Evolutionary conservation across 2,797 vertebrate species (phyloP).

Genomic region (Cossypha dichroa): DNA sequence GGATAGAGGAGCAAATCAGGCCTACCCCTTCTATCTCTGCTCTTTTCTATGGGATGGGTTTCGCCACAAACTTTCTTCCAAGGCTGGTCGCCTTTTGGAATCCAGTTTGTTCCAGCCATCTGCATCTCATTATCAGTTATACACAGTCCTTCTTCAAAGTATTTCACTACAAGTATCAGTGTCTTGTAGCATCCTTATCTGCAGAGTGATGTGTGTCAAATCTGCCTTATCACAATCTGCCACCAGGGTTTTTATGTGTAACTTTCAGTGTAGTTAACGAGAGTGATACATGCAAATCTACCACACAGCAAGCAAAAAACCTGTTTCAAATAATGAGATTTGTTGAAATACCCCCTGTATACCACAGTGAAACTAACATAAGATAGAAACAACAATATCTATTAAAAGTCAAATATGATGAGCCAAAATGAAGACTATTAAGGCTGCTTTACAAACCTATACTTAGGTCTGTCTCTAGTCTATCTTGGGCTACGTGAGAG

Average conservation of each 20-base stretch:
- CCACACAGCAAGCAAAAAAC: not conserved
- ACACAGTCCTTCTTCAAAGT: not conserved
- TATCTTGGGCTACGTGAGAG: not conserved
- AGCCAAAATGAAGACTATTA: not conserved
- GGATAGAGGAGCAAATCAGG: not conserved
- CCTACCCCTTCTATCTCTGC: not conserved
- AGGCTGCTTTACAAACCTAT: not conserved
- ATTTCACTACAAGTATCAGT: constrained; percentile 22
- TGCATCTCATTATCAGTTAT: constrained; percentile 12
- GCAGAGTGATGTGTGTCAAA: constrained; percentile 44
- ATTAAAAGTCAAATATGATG: not conserved
- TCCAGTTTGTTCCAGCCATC: not conserved
- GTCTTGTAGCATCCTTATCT: constrained; percentile 24
- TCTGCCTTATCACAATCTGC: constrained; percentile 51
- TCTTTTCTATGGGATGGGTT: not conserved
- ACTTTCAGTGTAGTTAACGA: not conserved
- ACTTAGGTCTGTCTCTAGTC: not conserved
- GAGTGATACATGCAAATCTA: constrained; percentile 25
- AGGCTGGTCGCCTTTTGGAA: not conserved
- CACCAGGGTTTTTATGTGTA: constrained; percentile 10
- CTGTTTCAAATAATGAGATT: not conserved
- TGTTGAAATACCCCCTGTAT: not conserved
- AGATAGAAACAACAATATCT: not conserved
- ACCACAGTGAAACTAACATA: not conserved
- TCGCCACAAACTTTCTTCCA: not conserved